Evolutionary conservation across 1,140 invertebrate genomes (phyloP), one percentile per base, ranked within the genome.

Genomic region (Meteorus sp.): DNA sequence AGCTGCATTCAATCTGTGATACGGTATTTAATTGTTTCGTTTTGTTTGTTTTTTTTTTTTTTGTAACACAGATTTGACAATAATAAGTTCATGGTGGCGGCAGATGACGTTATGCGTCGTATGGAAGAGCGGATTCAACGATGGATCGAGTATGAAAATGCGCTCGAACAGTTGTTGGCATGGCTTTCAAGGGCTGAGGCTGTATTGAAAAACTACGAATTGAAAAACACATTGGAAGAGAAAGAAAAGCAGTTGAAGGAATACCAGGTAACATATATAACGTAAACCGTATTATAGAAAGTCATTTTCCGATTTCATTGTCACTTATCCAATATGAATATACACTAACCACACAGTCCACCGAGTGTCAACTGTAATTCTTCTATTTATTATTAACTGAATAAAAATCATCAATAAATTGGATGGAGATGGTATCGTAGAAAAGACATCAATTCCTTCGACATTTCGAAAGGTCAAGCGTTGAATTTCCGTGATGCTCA

Each of bases 141-240:
- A 77, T 97, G 95, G 95, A 87, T 83, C 41, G 90, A 94, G 57
- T 97, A 95, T 71, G 94, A 97, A 70, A 85, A 86, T 55, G 89
- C 90, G 2, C 86, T 95, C 65, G 93, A 95, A 62, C 83, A 87
- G 35, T 79, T 97, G 23, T 84, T 93, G 37, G 78, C 83, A 15
- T 96, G 94, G 92, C 77, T 97, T 43, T 86, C 85, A 56, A 93
- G 95, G 61, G 89, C 92, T 22, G 95, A 98, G 81, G 85, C 86
- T 56, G 85, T 86, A 17, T 80, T 97, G 15, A 96, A 96, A 75
- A 94, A 93, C 67, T 97, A 94, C 70, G 84, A 85, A 13, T 83
- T 89, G 1, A 92, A 89, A 70, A 88, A 91, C 39, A 91, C 92
- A 2, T 78, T 95, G 0, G 90, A 95, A 68, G 94, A 97, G 68